phyloP scores from a whole-genome alignment of 2,797 vertebrate species.

The Eulemur albifrons region DNA sequence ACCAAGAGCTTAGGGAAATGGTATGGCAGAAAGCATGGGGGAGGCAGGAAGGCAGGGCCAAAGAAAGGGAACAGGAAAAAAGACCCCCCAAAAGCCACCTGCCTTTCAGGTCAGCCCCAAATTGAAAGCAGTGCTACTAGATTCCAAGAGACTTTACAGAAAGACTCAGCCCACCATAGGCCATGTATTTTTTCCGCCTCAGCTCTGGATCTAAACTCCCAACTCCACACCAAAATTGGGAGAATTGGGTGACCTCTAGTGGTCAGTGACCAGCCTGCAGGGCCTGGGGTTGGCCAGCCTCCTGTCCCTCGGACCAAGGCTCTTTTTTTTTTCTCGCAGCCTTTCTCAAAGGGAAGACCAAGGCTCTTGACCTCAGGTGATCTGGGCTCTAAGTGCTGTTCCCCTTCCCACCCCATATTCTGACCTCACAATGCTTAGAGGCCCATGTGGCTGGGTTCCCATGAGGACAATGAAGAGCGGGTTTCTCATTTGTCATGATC shows the following conservation, averaged over 20 bases:
- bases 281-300: background rate
- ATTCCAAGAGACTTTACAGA: background rate
- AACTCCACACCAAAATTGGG: background rate
- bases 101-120: background rate
- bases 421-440: background rate
- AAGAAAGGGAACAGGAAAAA: background rate
- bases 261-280: background rate
- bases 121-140: background rate
- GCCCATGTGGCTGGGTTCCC: background rate
- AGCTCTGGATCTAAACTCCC: background rate
- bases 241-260: conserved; percentile 58
- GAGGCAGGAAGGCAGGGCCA: background rate
- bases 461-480: background rate
- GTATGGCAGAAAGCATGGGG: background rate
- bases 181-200: background rate
- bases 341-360: background rate
- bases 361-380: background rate
- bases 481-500: conserved; percentile 61
- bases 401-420: background rate
- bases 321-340: too few relatives aligned
- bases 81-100: background rate
- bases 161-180: background rate
- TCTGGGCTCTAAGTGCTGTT: background rate
- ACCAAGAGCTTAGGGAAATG: background rate
- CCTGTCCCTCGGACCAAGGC: background rate